Base-by-base conservation (phyloP, 2,797 vertebrate species). In the Coreius guichenoti region DNA sequence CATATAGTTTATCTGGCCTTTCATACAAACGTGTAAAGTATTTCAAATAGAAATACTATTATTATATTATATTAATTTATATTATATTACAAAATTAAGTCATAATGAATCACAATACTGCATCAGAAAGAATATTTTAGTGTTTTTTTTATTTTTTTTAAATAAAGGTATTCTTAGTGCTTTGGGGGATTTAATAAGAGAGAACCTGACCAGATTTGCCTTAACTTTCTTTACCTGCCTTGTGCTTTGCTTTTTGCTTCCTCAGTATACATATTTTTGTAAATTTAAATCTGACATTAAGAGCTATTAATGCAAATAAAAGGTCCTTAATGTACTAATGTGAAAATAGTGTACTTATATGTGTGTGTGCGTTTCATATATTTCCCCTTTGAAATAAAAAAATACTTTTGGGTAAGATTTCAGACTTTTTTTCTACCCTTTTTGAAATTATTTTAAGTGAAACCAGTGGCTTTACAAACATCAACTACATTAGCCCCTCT, bases 351-450 rank as follows among this genome's bases (percentile, higher is more conserved):
- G 93, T 95, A 94, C 92, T 92, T 93, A 85, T 94, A 92, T 93
- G 89, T 95, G 93, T 95, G 92, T 95, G 91, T 94, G 90, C 92
- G 82, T 88, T 85, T 54, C 17, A 33, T 72, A 47, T 19, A 65
- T 68, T 76, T 75, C 23, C 26, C 54, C 92, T 92, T 95, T 89
- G 93, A 94, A 95, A 96, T 95, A 95, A 96, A 96, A 94, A 90
- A 63, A 90, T 88, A 91, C 88, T 93, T 94, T 94, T 94, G 91
- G 91, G 93, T 94, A 95, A 93, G 90, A 92, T 94, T 93, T 94
- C 93, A 92, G 93, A 93, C 90, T 93, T 94, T 94, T 43, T 93
- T 93, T 93, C 84, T 77, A 86, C 82, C 86, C 54, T 49, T 83
- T 45, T 33, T 33, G 68, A 88, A 87, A 90, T 81, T 19, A 56